Conservation (phyloP, 1,140 invertebrate genomes). For the Drosophila equinoxialis region DNA sequence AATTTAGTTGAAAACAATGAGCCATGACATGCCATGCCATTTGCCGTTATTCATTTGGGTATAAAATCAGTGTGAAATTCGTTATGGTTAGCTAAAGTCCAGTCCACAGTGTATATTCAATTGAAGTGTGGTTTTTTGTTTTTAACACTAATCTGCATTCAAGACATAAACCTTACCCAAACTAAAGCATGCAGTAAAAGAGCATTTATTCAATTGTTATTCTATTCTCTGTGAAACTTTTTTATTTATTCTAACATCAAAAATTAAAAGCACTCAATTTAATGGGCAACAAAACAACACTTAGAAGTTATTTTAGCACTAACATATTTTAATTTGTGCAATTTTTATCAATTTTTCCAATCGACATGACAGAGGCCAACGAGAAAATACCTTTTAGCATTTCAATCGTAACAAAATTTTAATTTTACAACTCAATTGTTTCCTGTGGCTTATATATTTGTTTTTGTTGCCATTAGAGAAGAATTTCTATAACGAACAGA, state of each 20-base stretch:
- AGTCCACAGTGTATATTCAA: background rate
- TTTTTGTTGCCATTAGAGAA: no score
- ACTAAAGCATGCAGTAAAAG: background rate
- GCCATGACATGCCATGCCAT: background rate
- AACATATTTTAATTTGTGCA: background rate
- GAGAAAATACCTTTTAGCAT: background rate
- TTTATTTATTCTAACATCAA: background rate
- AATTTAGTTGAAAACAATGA: constrained; percentile 5
- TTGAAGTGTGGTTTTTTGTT: background rate
- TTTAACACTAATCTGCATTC: background rate
- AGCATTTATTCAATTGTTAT: background rate
- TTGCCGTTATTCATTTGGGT: constrained; percentile 6
- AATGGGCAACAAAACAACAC: background rate
- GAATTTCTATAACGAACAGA: no score
- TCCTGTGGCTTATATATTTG: no score
- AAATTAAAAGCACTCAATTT: background rate
- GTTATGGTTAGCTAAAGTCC: constrained; percentile 3
- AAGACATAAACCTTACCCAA: background rate
- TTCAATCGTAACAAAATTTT: background rate
- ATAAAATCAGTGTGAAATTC: background rate
- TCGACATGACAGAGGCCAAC: background rate
- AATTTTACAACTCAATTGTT: background rate
- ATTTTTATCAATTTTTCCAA: background rate
- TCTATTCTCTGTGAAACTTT: background rate
- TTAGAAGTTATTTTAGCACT: background rate